Evolutionary conservation across 2,888 invertebrate species (phyloP).

Genomic region (Dexiosoma caninum): DNA sequence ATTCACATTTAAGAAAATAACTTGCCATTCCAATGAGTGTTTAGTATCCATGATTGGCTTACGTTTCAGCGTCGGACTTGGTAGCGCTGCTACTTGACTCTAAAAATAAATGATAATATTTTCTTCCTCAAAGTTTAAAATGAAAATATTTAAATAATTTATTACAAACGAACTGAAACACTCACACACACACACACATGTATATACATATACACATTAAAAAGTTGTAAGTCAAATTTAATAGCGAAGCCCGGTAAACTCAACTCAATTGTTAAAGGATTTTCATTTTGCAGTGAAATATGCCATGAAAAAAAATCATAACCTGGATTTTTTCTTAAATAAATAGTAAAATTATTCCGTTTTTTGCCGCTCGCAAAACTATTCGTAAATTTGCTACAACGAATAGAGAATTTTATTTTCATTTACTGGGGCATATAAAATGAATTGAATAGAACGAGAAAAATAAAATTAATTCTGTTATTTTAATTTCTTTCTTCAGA

Average conservation of each 20-base stretch:
- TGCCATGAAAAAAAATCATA: background rate
- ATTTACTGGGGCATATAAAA: conserved; percentile 6
- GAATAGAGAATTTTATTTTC: too few species aligned
- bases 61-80: too few species aligned
- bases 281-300: background rate
- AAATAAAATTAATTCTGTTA: conserved; percentile 15
- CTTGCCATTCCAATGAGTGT: too few species aligned
- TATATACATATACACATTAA: background rate
- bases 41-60: too few species aligned
- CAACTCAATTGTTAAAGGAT: background rate
- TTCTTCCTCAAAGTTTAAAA: too few species aligned
- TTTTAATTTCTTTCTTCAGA: conserved; percentile 31
- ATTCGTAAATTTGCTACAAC: too few species aligned
- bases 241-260: background rate
- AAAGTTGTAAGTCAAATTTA: background rate
- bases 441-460: background rate
- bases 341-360: background rate
- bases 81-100: too few species aligned
- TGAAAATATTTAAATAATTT: too few species aligned
- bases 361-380: too few species aligned
- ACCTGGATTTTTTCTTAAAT: background rate
- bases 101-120: too few species aligned
- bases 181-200: background rate
- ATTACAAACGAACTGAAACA: too few species aligned
- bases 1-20: too few species aligned